phyloP scores from a whole-genome alignment of 2,113 vertebrate species.

The Pogona vitticeps region DNA sequence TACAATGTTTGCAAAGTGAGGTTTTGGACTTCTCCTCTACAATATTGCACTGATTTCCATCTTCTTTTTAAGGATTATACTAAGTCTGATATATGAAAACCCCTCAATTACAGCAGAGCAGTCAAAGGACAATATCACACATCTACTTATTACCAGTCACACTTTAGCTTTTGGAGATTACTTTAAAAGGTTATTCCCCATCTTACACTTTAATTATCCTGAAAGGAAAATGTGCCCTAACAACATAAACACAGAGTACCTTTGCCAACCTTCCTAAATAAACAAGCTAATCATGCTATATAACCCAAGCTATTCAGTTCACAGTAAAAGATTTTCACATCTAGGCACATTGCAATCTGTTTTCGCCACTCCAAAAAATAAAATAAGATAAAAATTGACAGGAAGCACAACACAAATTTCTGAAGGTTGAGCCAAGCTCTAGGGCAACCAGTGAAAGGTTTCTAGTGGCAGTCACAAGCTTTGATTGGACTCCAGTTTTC shows the following conservation, averaged over 20 bases:
- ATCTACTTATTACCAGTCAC: conserved; percentile 35
- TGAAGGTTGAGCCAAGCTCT: background rate
- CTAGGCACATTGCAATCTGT: background rate
- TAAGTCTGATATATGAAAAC: background rate
- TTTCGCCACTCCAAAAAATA: background rate
- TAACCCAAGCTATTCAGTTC: background rate
- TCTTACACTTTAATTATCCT: conserved; percentile 36
- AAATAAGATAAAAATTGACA: background rate
- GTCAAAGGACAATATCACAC: background rate
- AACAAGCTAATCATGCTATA: conserved; percentile 12
- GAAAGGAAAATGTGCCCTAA: conserved; percentile 38
- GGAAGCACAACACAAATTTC: background rate
- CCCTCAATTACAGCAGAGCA: conserved; percentile 19
- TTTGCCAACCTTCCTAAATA: background rate
- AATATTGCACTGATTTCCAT: background rate
- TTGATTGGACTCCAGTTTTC: background rate
- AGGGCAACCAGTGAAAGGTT: background rate
- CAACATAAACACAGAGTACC: background rate
- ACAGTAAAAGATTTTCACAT: background rate
- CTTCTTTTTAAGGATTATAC: background rate
- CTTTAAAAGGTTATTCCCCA: conserved; percentile 14
- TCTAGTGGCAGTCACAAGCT: background rate
- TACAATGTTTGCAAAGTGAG: accelerated
- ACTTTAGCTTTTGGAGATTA: conserved; percentile 37
- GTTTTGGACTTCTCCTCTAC: background rate